Evolutionary conservation across 2,888 invertebrate genomes (phyloP).

Genomic region (Macroteleia sp.): DNA sequence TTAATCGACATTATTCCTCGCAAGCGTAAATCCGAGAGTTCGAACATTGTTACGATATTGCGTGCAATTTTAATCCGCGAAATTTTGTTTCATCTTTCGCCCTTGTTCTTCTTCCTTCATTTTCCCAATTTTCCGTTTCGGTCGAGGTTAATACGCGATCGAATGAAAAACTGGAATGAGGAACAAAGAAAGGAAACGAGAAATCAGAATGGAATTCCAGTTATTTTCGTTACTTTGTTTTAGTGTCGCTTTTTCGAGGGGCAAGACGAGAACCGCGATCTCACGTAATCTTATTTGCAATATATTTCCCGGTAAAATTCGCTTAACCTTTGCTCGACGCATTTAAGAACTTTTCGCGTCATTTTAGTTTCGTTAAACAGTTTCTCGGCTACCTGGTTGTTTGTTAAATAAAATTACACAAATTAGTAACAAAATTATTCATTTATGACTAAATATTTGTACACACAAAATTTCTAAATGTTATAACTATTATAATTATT

Average conservation of each 20-base stretch:
- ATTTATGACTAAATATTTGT: no score
- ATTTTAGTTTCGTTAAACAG: constrained; percentile 6
- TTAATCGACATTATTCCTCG: constrained; percentile 26
- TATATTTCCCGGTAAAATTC: constrained; percentile 74
- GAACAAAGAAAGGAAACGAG: constrained; percentile 52
- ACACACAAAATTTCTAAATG: no score
- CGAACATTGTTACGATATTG: constrained; percentile 5
- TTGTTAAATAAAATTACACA: no score
- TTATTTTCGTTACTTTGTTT: constrained; percentile 79
- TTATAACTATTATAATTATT: no score
- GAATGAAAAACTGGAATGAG: constrained; percentile 32
- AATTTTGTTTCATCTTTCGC: no score
- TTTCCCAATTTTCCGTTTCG: no score
- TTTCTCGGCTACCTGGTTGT: no score
- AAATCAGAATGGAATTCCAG: constrained; percentile 77
- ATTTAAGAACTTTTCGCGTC: constrained; percentile 38
- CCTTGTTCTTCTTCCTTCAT: no score
- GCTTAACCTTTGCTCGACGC: constrained; percentile 40
- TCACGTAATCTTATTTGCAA: constrained; percentile 80
- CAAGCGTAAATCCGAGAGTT: constrained; percentile 3
- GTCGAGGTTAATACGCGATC: constrained; percentile 31
- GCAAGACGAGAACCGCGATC: constrained; percentile 67
- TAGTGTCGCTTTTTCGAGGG: constrained; percentile 75
- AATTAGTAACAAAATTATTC: no score
- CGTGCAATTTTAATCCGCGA: background rate